These are phyloP conservation scores for Torymus tubicola DNA, from an alignment of 2,888 invertebrate genomes.

Conservation along the genomic window DNA sequence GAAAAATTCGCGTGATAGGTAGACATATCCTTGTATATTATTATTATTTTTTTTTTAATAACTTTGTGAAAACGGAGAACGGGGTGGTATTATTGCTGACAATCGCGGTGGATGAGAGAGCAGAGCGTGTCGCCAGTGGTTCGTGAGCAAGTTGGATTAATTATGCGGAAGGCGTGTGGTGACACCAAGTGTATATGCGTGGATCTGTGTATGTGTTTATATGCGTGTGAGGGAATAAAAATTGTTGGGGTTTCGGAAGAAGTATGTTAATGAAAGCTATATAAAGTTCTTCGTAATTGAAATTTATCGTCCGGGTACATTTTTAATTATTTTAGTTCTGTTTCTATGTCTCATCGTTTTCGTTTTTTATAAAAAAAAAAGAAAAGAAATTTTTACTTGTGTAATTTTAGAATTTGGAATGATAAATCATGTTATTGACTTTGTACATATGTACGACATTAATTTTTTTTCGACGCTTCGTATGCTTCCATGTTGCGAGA, in stretches of 20 bases:
- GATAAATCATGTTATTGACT: too few species aligned
- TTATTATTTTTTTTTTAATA: conserved; percentile 7
- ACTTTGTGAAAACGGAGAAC: background rate
- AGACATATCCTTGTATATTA: background rate
- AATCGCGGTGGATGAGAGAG: background rate
- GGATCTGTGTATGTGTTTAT: too few species aligned
- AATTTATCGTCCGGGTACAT: conserved; percentile 43
- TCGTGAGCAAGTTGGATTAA: conserved; percentile 15
- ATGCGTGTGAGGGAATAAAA: background rate
- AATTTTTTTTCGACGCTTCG: too few species aligned
- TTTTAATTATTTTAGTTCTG: too few species aligned
- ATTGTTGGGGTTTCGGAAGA: conserved; percentile 54
- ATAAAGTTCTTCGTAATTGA: conserved; percentile 67
- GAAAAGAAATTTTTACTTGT: too few species aligned
- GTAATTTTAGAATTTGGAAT: too few species aligned
- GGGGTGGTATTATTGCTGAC: background rate
- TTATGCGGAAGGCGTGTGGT: background rate
- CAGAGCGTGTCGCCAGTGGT: background rate
- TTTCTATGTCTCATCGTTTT: too few species aligned
- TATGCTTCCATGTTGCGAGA: too few species aligned
- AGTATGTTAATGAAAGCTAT: conserved; percentile 36
- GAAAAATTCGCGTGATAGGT: background rate
- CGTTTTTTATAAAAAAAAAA: too few species aligned
- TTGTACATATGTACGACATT: too few species aligned
- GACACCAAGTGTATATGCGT: background rate